A percentile compares a stretch with the other conserved stretches of the same genome.
These are phyloP conservation scores for Aromia moschata DNA, from an alignment of 2,888 invertebrate genomes.

Conservation along the genomic window DNA sequence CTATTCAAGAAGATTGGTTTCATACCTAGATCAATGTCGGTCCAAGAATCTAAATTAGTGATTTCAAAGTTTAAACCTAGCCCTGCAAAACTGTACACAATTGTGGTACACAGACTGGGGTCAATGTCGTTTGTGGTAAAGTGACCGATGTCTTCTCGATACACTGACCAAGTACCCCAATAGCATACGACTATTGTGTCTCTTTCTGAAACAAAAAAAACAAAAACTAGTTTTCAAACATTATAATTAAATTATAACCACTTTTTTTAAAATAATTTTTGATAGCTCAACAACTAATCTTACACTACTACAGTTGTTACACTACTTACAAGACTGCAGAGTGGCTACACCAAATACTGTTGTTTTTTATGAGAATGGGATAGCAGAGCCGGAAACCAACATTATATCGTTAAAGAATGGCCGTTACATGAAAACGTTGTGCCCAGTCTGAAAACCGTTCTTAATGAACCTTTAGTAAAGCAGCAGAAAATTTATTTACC, in stretches of 20 bases:
- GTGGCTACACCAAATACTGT: too few relatives aligned
- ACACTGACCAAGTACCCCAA: constrained; percentile 82
- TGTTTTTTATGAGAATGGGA: too few relatives aligned
- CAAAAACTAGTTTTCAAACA: too few relatives aligned
- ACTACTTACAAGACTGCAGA: too few relatives aligned
- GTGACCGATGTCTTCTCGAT: constrained; percentile 72
- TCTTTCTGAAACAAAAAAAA: constrained; percentile 37
- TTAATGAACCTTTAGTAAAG: too few relatives aligned
- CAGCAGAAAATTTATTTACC: too few relatives aligned
- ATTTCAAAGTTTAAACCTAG: constrained; percentile 62
- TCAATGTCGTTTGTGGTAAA: constrained; percentile 75
- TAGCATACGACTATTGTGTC: constrained; percentile 77
- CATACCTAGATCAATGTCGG: constrained; percentile 58
- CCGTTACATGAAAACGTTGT: too few relatives aligned
- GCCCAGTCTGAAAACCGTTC: too few relatives aligned
- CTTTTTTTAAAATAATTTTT: neutral
- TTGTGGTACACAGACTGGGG: constrained; percentile 80
- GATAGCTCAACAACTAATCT: neutral
- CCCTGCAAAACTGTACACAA: constrained; percentile 85
- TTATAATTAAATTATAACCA: neutral
- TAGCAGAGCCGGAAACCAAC: too few relatives aligned
- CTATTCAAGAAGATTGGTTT: too few relatives aligned
- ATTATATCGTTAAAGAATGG: too few relatives aligned
- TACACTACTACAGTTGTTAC: too few relatives aligned
- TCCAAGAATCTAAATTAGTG: constrained; percentile 59